Evolutionary conservation across 2,113 vertebrate species (phyloP), one percentile per base, ranked within the genome.

Genomic region (Vireo altiloquus): DNA sequence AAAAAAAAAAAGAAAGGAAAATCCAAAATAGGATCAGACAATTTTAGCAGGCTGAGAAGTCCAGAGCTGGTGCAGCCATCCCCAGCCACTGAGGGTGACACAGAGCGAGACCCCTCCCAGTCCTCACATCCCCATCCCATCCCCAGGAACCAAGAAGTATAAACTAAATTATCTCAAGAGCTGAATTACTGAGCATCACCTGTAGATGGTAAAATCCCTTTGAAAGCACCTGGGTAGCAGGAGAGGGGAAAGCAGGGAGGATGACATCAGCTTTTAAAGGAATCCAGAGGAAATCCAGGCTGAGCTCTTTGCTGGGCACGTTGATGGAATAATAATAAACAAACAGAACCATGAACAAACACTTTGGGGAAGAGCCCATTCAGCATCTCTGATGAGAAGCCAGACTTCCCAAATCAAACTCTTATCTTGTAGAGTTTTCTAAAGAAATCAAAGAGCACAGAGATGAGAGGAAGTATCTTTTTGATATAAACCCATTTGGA

Each of bases 241-340:
- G 49, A 42, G 28, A 78, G 3, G 30, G 14, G 54, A 18, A 31
- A 82, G 86, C 53, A 53, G 83, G 33, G 47, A 39, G 31, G 21
- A 28, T 3, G 6, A 7, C 27, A 24, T 20, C 28, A 39, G 27
- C 7, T 35, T 40, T 46, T 20, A 59, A 33, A 49, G 31, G 39
- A 89, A 86, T 69, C 31, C 65, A 72, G 69, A 91, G 60, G 75
- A 89, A 89, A 77, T 25, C 49, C 88, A 74, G 64, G 27, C 57
- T 21, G 53, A 68, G 10, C 23, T 33, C 69, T 25, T 64, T 18
- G 70, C 60, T 59, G 44, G 59, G 19, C 80, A 82, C 35, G 8
- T 40, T 50, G 70, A 44, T 17, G 20, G 50, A 74, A 69, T 37
- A 50, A 82, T 20, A 81, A 63, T 33, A 85, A 81, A 64, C 39